Conservation (phyloP, 2,797 vertebrate genomes). For the Micrastur ruficollis region DNA sequence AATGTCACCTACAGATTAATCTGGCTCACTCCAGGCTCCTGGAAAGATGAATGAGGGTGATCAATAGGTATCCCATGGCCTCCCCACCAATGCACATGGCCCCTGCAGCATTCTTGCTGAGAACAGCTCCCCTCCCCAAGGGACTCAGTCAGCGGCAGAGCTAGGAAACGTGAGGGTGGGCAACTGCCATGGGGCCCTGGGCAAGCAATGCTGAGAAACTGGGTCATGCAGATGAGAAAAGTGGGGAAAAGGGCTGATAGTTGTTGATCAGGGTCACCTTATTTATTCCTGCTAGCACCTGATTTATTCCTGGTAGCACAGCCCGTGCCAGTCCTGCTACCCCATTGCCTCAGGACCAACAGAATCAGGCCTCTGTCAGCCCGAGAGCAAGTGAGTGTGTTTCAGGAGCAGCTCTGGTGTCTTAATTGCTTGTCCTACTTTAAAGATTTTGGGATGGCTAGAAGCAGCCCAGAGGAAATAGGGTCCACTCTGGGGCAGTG, state of each 20-base stretch:
- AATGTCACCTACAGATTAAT: constrained; percentile 17
- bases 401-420: neutral
- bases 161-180: neutral
- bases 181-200: neutral
- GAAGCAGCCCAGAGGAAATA: neutral
- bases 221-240: neutral
- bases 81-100: neutral
- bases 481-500: neutral
- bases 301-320: neutral
- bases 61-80: neutral
- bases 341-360: neutral
- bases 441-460: neutral
- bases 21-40: neutral
- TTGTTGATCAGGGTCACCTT: neutral
- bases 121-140: neutral
- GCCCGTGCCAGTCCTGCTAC: accelerated
- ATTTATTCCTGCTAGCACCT: neutral
- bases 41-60: neutral
- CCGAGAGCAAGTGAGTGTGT: accelerated
- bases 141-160: neutral
- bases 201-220: neutral
- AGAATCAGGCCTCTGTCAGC: neutral
- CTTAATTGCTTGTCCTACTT: constrained; percentile 39
- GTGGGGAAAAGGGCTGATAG: neutral
- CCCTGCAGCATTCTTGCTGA: neutral